Percentiles rank a stretch among this genome's conserved stretches.
Conservation (phyloP, 2,797 vertebrate genomes). For the Microctenopoma steveboyesi region DNA sequence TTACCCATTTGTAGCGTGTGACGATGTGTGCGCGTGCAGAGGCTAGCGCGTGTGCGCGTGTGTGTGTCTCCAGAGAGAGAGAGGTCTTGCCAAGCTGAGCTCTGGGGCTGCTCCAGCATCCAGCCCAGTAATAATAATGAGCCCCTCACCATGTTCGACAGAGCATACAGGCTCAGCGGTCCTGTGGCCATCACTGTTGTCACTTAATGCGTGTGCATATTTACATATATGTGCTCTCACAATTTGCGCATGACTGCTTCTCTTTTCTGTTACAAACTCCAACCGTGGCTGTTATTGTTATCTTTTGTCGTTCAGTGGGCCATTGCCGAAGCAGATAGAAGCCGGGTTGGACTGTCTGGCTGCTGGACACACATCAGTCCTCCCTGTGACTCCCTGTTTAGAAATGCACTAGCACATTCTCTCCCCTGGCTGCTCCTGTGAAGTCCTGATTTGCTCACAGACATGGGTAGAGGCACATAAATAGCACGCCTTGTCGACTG, state of each 20-base stretch:
- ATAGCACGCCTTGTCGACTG: constrained; percentile 71
- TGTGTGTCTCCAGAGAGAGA: constrained; percentile 67
- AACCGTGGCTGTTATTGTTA: constrained; percentile 45
- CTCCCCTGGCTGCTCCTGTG: constrained; percentile 74
- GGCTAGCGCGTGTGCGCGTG: constrained; percentile 38
- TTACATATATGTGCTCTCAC: constrained; percentile 54
- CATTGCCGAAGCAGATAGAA: constrained; percentile 62
- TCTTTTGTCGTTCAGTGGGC: constrained; percentile 71
- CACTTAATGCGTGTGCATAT: constrained; percentile 23
- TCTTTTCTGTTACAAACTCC: constrained; percentile 44
- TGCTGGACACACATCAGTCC: constrained; percentile 79
- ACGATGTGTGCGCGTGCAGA: constrained; percentile 31
- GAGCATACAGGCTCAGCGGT: constrained; percentile 63
- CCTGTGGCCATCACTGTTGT: constrained; percentile 53
- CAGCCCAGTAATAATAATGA: constrained; percentile 79
- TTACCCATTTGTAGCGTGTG: constrained; percentile 87
- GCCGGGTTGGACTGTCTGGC: constrained; percentile 71
- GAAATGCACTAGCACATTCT: constrained; percentile 76
- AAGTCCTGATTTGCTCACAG: constrained; percentile 76
- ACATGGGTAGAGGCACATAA: constrained; percentile 72
- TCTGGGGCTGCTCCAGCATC: constrained; percentile 76
- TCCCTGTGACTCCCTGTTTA: constrained; percentile 73
- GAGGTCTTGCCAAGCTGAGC: constrained; percentile 76
- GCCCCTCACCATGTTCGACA: constrained; percentile 71
- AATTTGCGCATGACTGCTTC: constrained; percentile 27